Base-by-base conservation (phyloP, 2,113 vertebrate genomes). In the Lota lota region DNA sequence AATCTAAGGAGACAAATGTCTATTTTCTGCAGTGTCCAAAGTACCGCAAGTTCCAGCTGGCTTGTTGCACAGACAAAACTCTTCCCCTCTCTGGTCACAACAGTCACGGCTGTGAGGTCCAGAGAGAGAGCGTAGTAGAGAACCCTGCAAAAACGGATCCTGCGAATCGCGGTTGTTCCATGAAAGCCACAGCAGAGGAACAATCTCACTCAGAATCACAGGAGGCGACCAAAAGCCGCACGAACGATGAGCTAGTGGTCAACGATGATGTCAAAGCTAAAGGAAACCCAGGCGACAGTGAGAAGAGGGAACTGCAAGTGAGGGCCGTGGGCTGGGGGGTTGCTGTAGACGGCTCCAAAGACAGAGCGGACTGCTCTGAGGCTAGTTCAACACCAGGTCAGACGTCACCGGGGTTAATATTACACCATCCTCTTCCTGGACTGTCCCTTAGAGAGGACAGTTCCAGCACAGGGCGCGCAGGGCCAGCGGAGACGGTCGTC, bases 1-100 rank as follows among this genome's bases (percentile, higher is more conserved):
- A 54, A 11, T 28, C 70, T 7, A 74, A 82, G 22, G 69, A 5
- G 18, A 61, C 70, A 17, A 82, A 83, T 21, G 85, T 86, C 19
- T 75, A 79, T 69, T 89, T 93, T 5, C 89, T 85, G 18, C 89
- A 93, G 0, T 95, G 94, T 68, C 95, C 94, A 19, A 97, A 97
- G 72, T 97, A 98, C 64, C 93, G 96, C 61, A 96, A 97, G 78
- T 96, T 96, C 83, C 94, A 96, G 75, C 91, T 94, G 10, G 95
- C 96, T 11, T 97, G 93, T 63, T 73, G 0, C 70, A 60, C 86
- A 1, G 80, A 86, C 4, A 89, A 73, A 74, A 84, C 80, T 88
- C 82, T 57, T 19, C 28, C 71, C 12, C 70, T 67, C 5, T 68
- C 69, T 47, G 40, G 40, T 47, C 40, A 47, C 40, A 47, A 14